Percentiles rank a stretch among this genome's conserved stretches.
These are phyloP conservation scores for Mechanitis messenoides DNA, from an alignment of 2,888 invertebrate species.

Conservation along the genomic window DNA sequence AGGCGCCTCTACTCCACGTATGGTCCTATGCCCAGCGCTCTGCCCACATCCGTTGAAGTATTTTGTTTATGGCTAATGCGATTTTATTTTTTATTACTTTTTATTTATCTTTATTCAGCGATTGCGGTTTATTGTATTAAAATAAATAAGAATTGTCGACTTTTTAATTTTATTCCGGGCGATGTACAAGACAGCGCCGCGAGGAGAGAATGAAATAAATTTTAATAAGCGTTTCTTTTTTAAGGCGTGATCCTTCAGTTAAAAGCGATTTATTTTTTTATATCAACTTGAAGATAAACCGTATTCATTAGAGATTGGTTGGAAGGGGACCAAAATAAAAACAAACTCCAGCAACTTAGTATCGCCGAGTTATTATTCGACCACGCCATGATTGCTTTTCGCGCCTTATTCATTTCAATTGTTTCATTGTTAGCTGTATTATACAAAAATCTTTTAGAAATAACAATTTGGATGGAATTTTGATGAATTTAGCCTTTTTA, in stretches of 20 bases:
- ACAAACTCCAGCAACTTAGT: constrained; percentile 68
- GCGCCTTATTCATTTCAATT: constrained; percentile 16
- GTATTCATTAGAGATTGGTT: constrained; percentile 76
- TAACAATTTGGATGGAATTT: constrained; percentile 10
- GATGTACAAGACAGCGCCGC: constrained; percentile 73
- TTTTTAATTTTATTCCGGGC: constrained; percentile 76
- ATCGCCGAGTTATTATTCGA: constrained; percentile 74
- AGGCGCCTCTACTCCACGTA: constrained; percentile 45
- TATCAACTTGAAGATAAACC: constrained; percentile 74
- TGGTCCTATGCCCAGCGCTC: constrained; percentile 58
- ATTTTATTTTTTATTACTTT: constrained; percentile 77
- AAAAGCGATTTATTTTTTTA: constrained; percentile 76
- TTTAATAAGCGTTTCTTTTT: constrained; percentile 77
- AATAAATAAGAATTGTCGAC: constrained; percentile 77
- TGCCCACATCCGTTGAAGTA: constrained; percentile 77
- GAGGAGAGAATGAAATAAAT: constrained; percentile 76
- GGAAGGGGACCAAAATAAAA: constrained; percentile 73
- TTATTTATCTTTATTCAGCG: constrained; percentile 78
- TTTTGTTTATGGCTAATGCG: constrained; percentile 78
- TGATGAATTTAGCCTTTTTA: constrained; percentile 13
- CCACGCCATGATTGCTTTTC: constrained; percentile 35
- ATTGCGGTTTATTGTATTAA: constrained; percentile 78
- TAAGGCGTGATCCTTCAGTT: constrained; percentile 77
- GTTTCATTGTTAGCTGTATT: constrained; percentile 12
- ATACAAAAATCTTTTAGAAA: not conserved